Percentiles rank a stretch among this genome's conserved stretches.
Conservation (phyloP, 2,888 invertebrate genomes). For the Cheilosia pagana region DNA sequence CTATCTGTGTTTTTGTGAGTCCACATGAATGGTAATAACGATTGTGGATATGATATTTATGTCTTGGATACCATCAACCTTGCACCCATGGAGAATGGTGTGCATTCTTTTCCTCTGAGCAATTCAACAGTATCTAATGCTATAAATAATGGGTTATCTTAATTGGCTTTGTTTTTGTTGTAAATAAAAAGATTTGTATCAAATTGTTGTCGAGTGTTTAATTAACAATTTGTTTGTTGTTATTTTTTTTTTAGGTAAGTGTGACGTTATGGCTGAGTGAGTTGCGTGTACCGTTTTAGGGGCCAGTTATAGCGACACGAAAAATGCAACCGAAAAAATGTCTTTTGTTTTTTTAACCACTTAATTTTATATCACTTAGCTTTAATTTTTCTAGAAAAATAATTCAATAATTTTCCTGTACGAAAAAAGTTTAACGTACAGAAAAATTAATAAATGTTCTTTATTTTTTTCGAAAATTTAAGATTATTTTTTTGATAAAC, state of each 20-base stretch:
- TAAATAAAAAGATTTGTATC: conserved; percentile 30
- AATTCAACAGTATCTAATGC: conserved; percentile 2
- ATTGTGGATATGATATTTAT: conserved; percentile 57
- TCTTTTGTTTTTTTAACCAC: too few species aligned
- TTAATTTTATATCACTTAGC: too few species aligned
- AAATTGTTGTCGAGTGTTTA: not conserved
- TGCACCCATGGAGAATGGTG: conserved; percentile 9
- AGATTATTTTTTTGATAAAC: too few species aligned
- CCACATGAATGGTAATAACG: conserved; percentile 43
- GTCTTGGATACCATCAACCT: conserved; percentile 35
- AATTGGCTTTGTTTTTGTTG: conserved; percentile 36
- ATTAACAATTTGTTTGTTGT: conserved; percentile 17
- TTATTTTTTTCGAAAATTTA: too few species aligned
- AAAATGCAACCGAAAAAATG: too few species aligned
- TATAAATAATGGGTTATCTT: conserved; percentile 32
- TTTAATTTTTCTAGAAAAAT: too few species aligned
- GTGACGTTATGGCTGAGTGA: not conserved
- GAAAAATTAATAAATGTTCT: too few species aligned
- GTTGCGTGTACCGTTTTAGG: not conserved
- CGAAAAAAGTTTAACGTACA: too few species aligned
- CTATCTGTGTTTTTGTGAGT: conserved; percentile 10
- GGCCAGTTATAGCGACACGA: too few species aligned
- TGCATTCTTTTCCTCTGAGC: conserved; percentile 4
- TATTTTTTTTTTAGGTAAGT: conserved; percentile 29
- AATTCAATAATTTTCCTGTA: too few species aligned